phyloP scores from a whole-genome alignment of 2,113 vertebrate genomes.

The Rhinoderma darwinii region DNA sequence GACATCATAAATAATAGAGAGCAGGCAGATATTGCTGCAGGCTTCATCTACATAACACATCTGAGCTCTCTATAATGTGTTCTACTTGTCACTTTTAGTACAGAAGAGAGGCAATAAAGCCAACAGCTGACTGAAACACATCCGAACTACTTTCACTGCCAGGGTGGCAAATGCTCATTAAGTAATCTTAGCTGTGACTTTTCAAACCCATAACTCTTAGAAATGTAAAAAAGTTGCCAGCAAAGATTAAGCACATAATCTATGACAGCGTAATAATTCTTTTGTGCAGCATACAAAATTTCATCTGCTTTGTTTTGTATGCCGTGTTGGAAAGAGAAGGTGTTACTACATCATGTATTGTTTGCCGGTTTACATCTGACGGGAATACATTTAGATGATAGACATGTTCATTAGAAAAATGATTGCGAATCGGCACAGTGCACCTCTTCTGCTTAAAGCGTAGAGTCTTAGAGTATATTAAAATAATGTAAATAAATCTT shows the following conservation, averaged over 20 bases:
- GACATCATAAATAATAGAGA: conserved; percentile 86
- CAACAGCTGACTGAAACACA: conserved; percentile 82
- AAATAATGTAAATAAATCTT: not conserved
- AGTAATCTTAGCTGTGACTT: conserved; percentile 83
- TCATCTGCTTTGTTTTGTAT: conserved; percentile 55
- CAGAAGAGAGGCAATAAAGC: conserved; percentile 83
- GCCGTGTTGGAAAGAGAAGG: conserved; percentile 29
- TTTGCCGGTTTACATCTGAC: not conserved
- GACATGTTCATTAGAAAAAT: conserved; percentile 14
- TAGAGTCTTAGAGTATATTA: not conserved
- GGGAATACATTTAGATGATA: conserved; percentile 19
- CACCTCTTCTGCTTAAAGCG: not conserved
- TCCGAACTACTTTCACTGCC: conserved; percentile 76
- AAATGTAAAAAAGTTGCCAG: conserved; percentile 83
- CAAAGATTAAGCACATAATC: conserved; percentile 78
- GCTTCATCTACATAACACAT: conserved; percentile 88
- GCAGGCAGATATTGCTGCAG: conserved; percentile 84
- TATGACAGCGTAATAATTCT: conserved; percentile 76
- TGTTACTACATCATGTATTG: conserved; percentile 35
- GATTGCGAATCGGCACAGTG: not conserved
- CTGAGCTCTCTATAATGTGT: conserved; percentile 85
- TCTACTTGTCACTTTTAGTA: conserved; percentile 87
- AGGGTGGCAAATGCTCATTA: conserved; percentile 80
- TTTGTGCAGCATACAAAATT: conserved; percentile 53
- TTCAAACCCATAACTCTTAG: conserved; percentile 83